These are phyloP conservation scores for Pseudomyrmex sp. DNA, from an alignment of 1,140 invertebrate species.

Conservation along the genomic window DNA sequence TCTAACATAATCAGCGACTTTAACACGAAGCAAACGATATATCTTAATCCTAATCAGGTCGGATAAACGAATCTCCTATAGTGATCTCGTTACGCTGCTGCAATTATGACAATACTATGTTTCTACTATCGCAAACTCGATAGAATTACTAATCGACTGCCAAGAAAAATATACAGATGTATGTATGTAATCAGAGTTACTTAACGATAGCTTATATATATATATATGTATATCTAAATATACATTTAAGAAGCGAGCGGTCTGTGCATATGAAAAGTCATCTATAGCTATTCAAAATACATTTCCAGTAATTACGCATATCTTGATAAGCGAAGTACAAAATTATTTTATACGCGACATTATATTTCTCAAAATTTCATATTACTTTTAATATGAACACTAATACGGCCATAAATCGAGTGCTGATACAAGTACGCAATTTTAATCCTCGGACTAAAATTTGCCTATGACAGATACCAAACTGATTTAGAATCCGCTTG, in stretches of 20 bases:
- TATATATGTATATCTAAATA: too few relatives aligned
- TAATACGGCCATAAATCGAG: too few relatives aligned
- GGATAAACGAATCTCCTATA: not conserved
- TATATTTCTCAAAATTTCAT: conserved; percentile 5
- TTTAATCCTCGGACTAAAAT: too few relatives aligned
- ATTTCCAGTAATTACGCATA: not conserved
- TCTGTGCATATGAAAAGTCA: not conserved
- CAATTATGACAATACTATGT: conserved; percentile 58
- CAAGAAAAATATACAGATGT: conserved; percentile 48
- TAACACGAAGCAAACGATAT: not conserved
- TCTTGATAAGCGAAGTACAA: not conserved
- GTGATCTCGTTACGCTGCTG: conserved; percentile 24
- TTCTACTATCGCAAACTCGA: conserved; percentile 22
- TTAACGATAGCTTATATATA: conserved; percentile 22
- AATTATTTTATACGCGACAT: not conserved
- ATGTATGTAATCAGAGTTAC: conserved; percentile 28
- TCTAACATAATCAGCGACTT: conserved; percentile 45
- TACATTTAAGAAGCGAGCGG: conserved; percentile 2
- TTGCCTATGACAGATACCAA: too few relatives aligned
- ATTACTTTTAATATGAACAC: not conserved
- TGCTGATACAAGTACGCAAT: too few relatives aligned
- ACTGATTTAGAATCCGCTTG: too few relatives aligned
- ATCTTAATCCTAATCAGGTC: not conserved
- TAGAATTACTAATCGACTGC: conserved; percentile 51
- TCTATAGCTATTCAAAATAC: not conserved